A percentile compares a stretch with the other conserved stretches of the same genome.
phyloP scores from a whole-genome alignment of 2,113 vertebrate genomes.

The Anguilla japonica region DNA sequence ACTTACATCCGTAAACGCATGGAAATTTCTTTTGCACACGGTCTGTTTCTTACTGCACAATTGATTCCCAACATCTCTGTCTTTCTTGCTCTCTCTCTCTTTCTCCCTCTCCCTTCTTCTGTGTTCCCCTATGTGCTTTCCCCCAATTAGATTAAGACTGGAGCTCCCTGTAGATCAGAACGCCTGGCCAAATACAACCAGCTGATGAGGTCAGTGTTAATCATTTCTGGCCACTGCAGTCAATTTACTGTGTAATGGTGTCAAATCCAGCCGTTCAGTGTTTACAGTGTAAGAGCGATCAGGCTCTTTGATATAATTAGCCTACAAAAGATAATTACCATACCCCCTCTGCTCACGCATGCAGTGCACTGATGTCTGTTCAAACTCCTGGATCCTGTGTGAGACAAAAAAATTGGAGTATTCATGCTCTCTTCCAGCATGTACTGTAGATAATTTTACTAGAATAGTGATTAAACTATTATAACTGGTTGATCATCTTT shows the following conservation, averaged over 20 bases:
- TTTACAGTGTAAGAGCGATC: not conserved
- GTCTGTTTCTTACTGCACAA: not conserved
- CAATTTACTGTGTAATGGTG: not conserved
- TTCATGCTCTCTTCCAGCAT: no score
- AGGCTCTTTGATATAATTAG: not conserved
- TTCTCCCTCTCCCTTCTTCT: not conserved
- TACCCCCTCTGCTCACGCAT: not conserved
- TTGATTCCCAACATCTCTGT: no score
- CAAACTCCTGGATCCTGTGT: not conserved
- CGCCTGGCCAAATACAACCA: slow-evolving; percentile 94
- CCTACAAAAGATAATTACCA: not conserved
- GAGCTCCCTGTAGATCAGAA: slow-evolving; percentile 90
- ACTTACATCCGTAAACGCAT: not conserved
- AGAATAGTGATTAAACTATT: no score
- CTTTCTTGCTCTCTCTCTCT: not conserved
- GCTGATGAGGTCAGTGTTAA: slow-evolving; percentile 83
- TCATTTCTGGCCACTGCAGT: slow-evolving; percentile 14
- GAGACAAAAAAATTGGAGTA: not conserved
- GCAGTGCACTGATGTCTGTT: not conserved
- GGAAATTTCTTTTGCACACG: not conserved
- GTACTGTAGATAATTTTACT: no score
- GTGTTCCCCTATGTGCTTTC: not conserved
- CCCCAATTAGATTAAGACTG: slow-evolving; percentile 85
- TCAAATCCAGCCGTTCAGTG: not conserved
- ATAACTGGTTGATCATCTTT: no score